Evolutionary conservation across 2,888 invertebrate species (phyloP).

Genomic region (Drosophila paramelanica): DNA sequence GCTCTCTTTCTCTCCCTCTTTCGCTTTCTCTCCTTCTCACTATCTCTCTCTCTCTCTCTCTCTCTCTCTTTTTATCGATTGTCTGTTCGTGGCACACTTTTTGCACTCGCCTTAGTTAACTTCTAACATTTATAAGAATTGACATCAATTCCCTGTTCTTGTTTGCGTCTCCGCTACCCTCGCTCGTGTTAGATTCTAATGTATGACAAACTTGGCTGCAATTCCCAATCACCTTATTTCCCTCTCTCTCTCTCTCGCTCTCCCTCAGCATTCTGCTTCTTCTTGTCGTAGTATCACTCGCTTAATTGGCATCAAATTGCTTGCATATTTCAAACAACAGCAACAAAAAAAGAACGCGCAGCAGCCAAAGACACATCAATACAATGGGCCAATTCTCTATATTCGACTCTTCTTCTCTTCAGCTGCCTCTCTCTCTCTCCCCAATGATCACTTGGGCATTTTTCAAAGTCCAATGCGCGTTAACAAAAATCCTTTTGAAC

Average conservation of each 20-base stretch:
- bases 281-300: constrained; percentile 39
- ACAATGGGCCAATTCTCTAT: constrained; percentile 62
- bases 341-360: constrained; percentile 25
- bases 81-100: constrained; percentile 47
- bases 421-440: neutral
- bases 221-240: neutral
- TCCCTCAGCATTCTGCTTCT: neutral
- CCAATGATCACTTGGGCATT: constrained; percentile 42
- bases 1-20: too few relatives aligned
- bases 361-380: constrained; percentile 68
- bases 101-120: constrained; percentile 46
- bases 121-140: constrained; percentile 37
- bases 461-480: constrained; percentile 80
- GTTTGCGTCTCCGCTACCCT: neutral
- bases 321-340: constrained; percentile 72
- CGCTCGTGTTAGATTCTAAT: constrained; percentile 41
- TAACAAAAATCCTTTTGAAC: constrained; percentile 80
- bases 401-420: neutral
- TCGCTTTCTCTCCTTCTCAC: too few relatives aligned
- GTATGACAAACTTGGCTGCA: constrained; percentile 39
- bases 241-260: neutral
- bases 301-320: constrained; percentile 80
- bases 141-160: constrained; percentile 13
- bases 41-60: too few relatives aligned
- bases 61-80: too few relatives aligned